Conservation (phyloP, 2,797 vertebrate genomes). For the Darevskia nairensis region DNA sequence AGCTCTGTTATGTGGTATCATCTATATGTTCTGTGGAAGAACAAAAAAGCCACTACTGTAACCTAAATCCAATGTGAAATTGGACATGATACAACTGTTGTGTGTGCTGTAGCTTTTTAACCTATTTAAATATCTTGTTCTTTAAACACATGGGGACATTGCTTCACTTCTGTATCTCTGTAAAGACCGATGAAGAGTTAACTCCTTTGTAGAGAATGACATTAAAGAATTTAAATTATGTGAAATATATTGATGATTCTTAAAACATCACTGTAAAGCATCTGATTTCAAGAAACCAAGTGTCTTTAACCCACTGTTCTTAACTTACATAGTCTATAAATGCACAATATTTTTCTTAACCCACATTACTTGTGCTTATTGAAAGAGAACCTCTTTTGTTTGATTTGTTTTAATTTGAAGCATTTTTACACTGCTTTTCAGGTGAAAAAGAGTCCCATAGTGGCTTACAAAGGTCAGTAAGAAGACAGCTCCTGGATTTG, state of each 20-base stretch:
- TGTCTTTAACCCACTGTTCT: conserved; percentile 17
- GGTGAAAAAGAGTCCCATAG: neutral
- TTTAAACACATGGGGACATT: conserved; percentile 70
- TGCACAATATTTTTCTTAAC: conserved; percentile 15
- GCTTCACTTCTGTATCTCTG: conserved; percentile 74
- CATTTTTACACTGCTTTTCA: neutral
- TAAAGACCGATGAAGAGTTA: conserved; percentile 74
- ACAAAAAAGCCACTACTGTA: conserved; percentile 76
- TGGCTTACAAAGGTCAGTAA: neutral
- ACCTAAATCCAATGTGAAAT: conserved; percentile 66
- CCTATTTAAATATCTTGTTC: conserved; percentile 75
- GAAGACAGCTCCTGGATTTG: no score
- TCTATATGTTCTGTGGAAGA: conserved; percentile 68
- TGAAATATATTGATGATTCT: conserved; percentile 70
- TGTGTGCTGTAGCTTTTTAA: conserved; percentile 72
- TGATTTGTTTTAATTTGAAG: neutral
- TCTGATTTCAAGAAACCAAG: conserved; percentile 25
- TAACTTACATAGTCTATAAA: conserved; percentile 36
- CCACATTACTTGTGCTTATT: neutral
- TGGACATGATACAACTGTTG: conserved; percentile 67
- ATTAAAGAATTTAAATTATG: conserved; percentile 75
- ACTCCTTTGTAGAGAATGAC: conserved; percentile 78
- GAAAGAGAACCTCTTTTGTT: neutral
- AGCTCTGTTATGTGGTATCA: conserved; percentile 62
- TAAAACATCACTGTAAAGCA: conserved; percentile 47